Percentiles rank a stretch among this genome's conserved stretches.
phyloP scores from a whole-genome alignment of 2,113 vertebrate species.

The Phalacrocorax carbo region DNA sequence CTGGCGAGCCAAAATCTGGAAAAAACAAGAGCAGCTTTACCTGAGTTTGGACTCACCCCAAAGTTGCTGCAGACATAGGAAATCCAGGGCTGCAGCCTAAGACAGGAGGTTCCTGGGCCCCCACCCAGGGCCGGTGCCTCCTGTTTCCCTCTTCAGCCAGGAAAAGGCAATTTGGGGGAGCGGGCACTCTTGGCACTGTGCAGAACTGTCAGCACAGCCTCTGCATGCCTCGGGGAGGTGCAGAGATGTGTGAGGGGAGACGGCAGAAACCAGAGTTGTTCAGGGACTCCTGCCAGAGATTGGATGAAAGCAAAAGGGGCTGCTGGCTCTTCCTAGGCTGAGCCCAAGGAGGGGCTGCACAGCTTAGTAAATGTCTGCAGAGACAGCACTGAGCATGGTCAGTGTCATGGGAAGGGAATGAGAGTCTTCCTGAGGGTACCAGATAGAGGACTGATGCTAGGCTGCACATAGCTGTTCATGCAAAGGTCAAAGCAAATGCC shows the following conservation, averaged over 20 bases:
- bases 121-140: neutral
- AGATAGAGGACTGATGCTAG: neutral
- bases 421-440: neutral
- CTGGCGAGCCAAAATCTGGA: rapidly evolving
- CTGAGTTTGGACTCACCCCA: neutral
- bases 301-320: neutral
- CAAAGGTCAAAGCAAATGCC: neutral
- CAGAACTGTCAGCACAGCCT: neutral
- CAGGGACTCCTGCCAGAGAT: neutral
- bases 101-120: neutral
- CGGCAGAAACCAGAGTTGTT: neutral
- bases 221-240: rapidly evolving
- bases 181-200: rapidly evolving
- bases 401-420: neutral
- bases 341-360: neutral
- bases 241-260: neutral
- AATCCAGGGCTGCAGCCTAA: neutral
- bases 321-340: neutral
- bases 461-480: neutral
- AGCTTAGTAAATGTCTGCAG: neutral
- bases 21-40: neutral
- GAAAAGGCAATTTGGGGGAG: neutral
- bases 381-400: rapidly evolving
- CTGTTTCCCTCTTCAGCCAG: neutral
- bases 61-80: neutral